These are phyloP conservation scores for Aquatica leii DNA, from an alignment of 2,888 invertebrate species.

Conservation along the genomic window DNA sequence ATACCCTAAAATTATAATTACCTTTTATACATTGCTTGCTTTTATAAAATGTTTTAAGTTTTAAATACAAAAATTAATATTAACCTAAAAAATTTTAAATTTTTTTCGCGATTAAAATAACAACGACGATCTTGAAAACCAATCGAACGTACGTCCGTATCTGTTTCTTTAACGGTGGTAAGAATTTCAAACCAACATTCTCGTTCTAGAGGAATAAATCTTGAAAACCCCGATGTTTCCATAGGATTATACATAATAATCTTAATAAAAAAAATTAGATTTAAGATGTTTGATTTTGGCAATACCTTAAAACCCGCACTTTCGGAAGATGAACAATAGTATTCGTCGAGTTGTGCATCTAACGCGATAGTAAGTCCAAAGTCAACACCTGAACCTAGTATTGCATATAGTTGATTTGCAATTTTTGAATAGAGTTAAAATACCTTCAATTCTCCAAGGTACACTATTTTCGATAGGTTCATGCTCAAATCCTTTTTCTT, in stretches of 20 bases:
- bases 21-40: too few relatives aligned
- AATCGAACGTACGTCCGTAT: slow-evolving; percentile 66
- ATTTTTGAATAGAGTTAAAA: background rate
- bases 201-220: slow-evolving; percentile 73
- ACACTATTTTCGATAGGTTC: slow-evolving; percentile 40
- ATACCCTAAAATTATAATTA: slow-evolving; percentile 13
- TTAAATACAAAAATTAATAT: background rate
- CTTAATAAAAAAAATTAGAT: background rate
- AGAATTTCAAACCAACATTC: slow-evolving; percentile 75
- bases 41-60: background rate
- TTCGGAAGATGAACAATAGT: slow-evolving; percentile 81
- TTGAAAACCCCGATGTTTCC: slow-evolving; percentile 80
- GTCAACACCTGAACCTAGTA: slow-evolving; percentile 73
- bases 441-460: slow-evolving; percentile 52
- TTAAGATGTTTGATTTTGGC: background rate
- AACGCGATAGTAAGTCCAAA: slow-evolving; percentile 77
- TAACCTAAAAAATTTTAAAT: slow-evolving; percentile 69
- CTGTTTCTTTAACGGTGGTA: slow-evolving; percentile 73
- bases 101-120: slow-evolving; percentile 76
- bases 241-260: slow-evolving; percentile 81
- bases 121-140: slow-evolving; percentile 73
- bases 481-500: slow-evolving; percentile 69
- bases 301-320: slow-evolving; percentile 55
- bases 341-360: slow-evolving; percentile 76
- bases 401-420: background rate